Conservation (phyloP, 2,888 invertebrate species). For the Hartigia nigra region DNA sequence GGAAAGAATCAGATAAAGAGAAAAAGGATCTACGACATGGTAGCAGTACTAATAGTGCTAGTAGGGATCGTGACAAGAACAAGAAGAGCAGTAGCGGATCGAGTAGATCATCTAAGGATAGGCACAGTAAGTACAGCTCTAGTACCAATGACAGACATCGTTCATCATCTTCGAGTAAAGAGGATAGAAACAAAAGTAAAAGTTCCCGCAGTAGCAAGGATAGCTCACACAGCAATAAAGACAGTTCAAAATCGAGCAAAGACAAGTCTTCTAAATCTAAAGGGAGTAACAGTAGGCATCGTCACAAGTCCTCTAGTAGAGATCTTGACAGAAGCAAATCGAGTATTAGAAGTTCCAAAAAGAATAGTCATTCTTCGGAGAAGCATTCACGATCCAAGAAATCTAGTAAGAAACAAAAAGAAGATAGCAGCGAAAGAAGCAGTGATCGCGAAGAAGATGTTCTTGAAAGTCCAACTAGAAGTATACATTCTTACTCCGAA, state of each 20-base stretch:
- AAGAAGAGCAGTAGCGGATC: conserved; percentile 34
- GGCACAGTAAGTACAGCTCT: conserved; percentile 40
- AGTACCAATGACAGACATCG: conserved; percentile 42
- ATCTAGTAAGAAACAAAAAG: conserved; percentile 39
- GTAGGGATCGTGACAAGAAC: conserved; percentile 30
- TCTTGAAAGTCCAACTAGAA: conserved; percentile 39
- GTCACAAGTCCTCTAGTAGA: conserved; percentile 32
- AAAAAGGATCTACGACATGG: conserved; percentile 30
- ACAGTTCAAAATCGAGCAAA: conserved; percentile 33
- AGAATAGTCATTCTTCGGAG: conserved; percentile 45
- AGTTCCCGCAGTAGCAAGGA: conserved; percentile 31
- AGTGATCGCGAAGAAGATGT: conserved; percentile 40
- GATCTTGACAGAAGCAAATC: conserved; percentile 23
- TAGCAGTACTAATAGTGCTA: conserved; percentile 22
- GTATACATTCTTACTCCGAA: conserved; percentile 35
- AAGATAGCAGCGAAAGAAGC: conserved; percentile 44
- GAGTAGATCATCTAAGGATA: conserved; percentile 58
- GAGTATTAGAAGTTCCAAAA: conserved; percentile 25
- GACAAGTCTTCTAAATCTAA: conserved; percentile 38
- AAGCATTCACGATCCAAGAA: conserved; percentile 46
- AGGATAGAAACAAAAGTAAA: conserved; percentile 38
- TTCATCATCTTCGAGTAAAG: conserved; percentile 45
- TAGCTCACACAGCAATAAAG: conserved; percentile 25
- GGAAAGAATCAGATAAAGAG: conserved; percentile 30
- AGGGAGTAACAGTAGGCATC: conserved; percentile 36